A percentile compares a stretch with the other conserved stretches of the same genome.
Evolutionary conservation across 2,113 vertebrate species (phyloP).

Genomic region (Fulmarus glacialis): DNA sequence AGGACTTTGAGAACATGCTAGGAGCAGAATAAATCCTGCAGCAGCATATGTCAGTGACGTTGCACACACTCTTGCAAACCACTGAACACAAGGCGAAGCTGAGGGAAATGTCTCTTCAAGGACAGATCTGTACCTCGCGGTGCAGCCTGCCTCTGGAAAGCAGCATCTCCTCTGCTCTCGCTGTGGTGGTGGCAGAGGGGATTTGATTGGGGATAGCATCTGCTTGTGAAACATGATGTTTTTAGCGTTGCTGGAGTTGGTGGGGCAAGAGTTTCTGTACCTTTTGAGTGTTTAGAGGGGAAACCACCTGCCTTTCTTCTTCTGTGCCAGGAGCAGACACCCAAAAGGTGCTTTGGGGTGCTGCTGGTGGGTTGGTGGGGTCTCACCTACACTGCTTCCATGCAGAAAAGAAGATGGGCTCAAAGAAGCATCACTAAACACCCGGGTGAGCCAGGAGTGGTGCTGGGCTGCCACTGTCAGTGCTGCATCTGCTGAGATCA

Average conservation of each 20-base stretch:
- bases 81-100: not conserved
- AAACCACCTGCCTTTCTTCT: not conserved
- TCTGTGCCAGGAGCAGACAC: not conserved
- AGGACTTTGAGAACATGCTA: not conserved
- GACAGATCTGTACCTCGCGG: not conserved
- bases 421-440: not conserved
- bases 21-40: not conserved
- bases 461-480: not conserved
- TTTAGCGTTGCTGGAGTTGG: not conserved
- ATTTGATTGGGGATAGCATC: not conserved
- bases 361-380: not conserved
- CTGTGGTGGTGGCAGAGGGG: not conserved
- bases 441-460: accelerated
- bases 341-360: not conserved
- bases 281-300: not conserved
- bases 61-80: not conserved
- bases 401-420: not conserved
- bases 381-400: not conserved
- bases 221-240: not conserved
- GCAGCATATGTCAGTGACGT: not conserved
- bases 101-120: not conserved
- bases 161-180: not conserved
- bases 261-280: not conserved
- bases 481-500: not conserved
- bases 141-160: not conserved